Percentiles rank a stretch among this genome's conserved stretches.
phyloP scores from a whole-genome alignment of 2,888 invertebrate species.

The Pecten maximus region DNA sequence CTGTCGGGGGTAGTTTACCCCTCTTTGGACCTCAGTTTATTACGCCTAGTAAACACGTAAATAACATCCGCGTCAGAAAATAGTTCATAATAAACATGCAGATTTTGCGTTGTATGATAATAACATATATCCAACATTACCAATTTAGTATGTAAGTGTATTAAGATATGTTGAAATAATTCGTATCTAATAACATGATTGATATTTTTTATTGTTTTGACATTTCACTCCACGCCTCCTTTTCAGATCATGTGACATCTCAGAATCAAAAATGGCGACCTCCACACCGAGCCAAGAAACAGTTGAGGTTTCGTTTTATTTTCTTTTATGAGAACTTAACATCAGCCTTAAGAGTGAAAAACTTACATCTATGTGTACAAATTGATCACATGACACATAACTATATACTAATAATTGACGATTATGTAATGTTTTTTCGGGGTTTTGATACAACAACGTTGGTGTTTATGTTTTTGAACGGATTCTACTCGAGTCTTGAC shows the following conservation, averaged over 20 bases:
- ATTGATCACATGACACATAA: neutral
- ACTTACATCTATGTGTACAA: neutral
- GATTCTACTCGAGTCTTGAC: no score
- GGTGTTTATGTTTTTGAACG: no score
- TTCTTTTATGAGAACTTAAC: neutral
- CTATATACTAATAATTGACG: no score
- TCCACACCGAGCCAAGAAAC: constrained; percentile 38
- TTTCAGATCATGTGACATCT: constrained; percentile 60
- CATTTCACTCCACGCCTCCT: neutral
- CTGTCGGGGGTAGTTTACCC: neutral
- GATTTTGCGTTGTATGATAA: neutral
- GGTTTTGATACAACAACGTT: no score
- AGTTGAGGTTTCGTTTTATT: constrained; percentile 37
- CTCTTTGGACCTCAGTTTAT: neutral
- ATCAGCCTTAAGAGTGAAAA: constrained; percentile 23
- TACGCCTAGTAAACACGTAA: neutral
- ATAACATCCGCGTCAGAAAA: constrained; percentile 17
- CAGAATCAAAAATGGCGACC: constrained; percentile 64
- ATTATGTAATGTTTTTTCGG: no score
- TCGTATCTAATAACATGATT: neutral
- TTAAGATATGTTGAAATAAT: neutral
- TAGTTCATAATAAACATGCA: neutral
- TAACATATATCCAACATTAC: neutral
- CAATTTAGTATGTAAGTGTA: neutral
- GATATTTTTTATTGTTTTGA: neutral